Conservation (phyloP, 1,140 invertebrate genomes). For the Saccostrea echinata region DNA sequence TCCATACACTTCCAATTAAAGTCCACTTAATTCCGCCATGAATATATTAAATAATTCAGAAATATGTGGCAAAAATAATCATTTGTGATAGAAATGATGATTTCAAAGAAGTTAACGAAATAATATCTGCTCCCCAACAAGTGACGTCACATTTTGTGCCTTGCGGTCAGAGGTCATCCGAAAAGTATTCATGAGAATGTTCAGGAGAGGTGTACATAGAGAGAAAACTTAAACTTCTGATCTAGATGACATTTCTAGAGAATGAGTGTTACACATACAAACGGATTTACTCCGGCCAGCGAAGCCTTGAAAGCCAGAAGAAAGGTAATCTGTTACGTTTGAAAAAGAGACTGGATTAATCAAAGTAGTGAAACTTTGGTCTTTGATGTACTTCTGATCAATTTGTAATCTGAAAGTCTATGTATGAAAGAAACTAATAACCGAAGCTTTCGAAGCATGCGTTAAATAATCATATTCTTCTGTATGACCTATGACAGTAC, state of each 20-base stretch:
- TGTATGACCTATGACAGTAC: too few species aligned
- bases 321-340: background rate
- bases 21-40: too few species aligned
- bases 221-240: constrained; percentile 14
- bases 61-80: too few species aligned
- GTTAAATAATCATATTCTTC: too few species aligned
- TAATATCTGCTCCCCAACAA: background rate
- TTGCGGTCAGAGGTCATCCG: constrained; percentile 5
- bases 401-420: background rate
- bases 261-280: constrained; percentile 31
- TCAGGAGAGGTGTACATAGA: constrained; percentile 13
- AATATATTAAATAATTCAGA: too few species aligned
- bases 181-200: constrained; percentile 24
- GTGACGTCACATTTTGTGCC: background rate
- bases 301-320: constrained; percentile 7
- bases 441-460: too few species aligned
- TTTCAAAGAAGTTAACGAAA: background rate
- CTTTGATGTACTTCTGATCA: background rate
- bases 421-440: too few species aligned
- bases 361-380: too few species aligned
- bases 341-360: too few species aligned
- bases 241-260: background rate
- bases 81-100: too few species aligned
- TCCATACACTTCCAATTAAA: too few species aligned
- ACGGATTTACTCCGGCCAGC: constrained; percentile 26